Base-by-base conservation (phyloP, 2,888 invertebrate species). In the Tipula helvola region DNA sequence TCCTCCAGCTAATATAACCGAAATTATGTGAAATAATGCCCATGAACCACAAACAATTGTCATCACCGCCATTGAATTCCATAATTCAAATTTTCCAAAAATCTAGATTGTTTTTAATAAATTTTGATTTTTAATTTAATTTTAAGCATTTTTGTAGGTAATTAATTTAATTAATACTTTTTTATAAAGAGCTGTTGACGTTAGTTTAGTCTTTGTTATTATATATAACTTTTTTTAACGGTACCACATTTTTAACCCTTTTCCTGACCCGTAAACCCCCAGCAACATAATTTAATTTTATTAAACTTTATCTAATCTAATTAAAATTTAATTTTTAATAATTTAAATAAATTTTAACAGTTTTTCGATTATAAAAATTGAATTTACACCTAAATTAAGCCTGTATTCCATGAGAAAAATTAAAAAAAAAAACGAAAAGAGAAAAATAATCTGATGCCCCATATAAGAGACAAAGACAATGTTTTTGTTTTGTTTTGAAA, bases 1-100 rank as follows among this genome's bases (percentile, higher is more conserved):
- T 92, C 99, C 99, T 92, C 98, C 97, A 92, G 95, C 95, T 93
- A 96, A 95, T 92, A 97, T 95, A 93, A 96, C 94, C 91, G 94
- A 94, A 91, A 95, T 94, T 91, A 95, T 94, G 91, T 94, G 93
- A 92, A 94, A 94, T 90, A 96, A 93, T 90, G 96, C 94, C 92
- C 95, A 93, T 91, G 94, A 91, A 90, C 96, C 94, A 92, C 95
- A 95, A 90, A 93, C 92, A 91, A 96, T 92, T 90, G 96, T 96
- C 92, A 94, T 94, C 91, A 95, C 92, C 90, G 95, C 95, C 93
- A 96, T 94, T 91, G 94, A 93, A 93, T 95, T 95, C 92, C 96
- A 96, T 91, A 95, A 92, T 93, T 95, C 93, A 93, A 96, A 92
- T 89, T 90, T 90, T 90, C 90, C 91, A 94, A 93, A 92, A 92